These are phyloP conservation scores for Drosophila oshimai DNA, from an alignment of 1,140 invertebrate genomes.

Conservation along the genomic window DNA sequence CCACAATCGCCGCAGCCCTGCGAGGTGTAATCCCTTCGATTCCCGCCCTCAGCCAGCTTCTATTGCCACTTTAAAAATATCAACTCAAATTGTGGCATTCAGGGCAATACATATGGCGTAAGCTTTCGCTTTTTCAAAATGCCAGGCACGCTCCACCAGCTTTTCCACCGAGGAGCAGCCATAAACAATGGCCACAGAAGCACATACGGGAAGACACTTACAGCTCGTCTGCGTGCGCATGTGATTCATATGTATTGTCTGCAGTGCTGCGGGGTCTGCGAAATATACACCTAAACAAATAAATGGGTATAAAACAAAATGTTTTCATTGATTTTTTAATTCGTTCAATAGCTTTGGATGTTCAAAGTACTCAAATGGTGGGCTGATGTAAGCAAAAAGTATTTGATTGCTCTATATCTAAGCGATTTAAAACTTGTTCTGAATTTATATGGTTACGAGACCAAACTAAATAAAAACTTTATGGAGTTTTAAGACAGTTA, in stretches of 20 bases:
- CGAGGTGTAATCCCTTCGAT: neutral
- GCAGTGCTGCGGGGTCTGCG: conserved; percentile 9
- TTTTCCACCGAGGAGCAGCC: conserved; percentile 28
- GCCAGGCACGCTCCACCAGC: conserved; percentile 63
- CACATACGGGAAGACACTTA: conserved; percentile 41
- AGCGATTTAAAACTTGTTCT: no score
- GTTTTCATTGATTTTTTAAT: neutral
- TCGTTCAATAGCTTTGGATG: neutral
- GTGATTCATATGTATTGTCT: conserved; percentile 47
- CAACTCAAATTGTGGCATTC: conserved; percentile 73
- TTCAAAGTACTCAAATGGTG: no score
- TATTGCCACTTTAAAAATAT: conserved; percentile 70
- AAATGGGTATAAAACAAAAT: neutral
- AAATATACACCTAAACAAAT: neutral
- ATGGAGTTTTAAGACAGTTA: no score
- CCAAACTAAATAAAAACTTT: no score
- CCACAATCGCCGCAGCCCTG: conserved; percentile 6
- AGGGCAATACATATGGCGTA: conserved; percentile 47
- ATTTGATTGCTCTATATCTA: no score
- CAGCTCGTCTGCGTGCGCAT: conserved; percentile 24
- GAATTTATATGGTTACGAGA: no score
- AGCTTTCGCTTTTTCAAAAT: conserved; percentile 64
- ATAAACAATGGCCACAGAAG: conserved; percentile 67
- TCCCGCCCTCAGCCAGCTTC: neutral
- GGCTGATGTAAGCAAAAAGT: no score